Base-by-base conservation (phyloP, 2,113 vertebrate species). In the Vulpes lagopus region DNA sequence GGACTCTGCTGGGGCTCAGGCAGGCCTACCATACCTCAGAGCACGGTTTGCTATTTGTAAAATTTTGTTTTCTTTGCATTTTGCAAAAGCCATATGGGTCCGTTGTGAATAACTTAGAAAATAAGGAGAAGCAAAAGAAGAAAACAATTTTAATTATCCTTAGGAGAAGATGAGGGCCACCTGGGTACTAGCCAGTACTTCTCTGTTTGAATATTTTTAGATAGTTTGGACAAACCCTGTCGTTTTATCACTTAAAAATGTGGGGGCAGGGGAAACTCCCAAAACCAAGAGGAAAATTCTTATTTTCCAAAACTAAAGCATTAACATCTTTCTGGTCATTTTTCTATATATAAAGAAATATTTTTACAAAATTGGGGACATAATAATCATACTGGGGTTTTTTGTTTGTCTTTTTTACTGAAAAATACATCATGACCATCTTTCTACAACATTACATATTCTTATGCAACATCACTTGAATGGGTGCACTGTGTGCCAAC, bases 261-360 rank as follows among this genome's bases (percentile, higher is more conserved):
- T 8, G 0, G 4, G 23, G 0, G 27, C 17, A 38, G 16, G 0
- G 51, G 78, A 43, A 51, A 30, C 53, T 78, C 71, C 59, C 11
- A 1, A 78, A 74, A 35, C 38, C 20, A 64, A 15, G 10, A 74
- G 60, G 80, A 92, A 82, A 82, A 94, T 23, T 35, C 25, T 96
- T 93, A 19, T 43, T 78, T 85, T 84, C 19, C 23, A 83, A 73
- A 30, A 23, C 86, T 65, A 43, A 91, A 74, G 35, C 59, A 93
- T 55, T 89, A 89, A 73, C 23, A 89, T 81, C 81, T 92, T 91
- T 71, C 74, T 60, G 51, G 78, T 87, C 30, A 32, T 80, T 91
- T 87, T 84, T 84, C 25, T 92, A 15, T 43, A 55, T 35, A 20
- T 32, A 27, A 85, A 89, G 86, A 95, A 97, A 74, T 81, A 32